A percentile compares a stretch with the other conserved stretches of the same genome.
Evolutionary conservation across 2,888 invertebrate genomes (phyloP).

Genomic region (Aporophyla nigra): DNA sequence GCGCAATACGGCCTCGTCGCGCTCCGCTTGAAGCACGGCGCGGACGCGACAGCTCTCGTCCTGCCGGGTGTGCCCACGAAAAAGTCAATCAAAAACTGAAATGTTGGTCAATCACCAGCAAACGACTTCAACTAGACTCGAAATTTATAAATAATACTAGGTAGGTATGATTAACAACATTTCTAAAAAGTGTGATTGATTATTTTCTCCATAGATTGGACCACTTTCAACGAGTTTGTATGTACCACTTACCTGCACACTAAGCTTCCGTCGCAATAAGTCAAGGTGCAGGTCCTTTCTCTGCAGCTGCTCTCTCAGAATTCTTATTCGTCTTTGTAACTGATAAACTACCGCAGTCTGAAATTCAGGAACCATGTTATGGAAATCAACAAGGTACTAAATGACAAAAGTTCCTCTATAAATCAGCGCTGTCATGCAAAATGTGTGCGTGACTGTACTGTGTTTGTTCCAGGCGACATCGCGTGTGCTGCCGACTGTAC

Average conservation of each 20-base stretch:
- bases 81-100: not conserved
- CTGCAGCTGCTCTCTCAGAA: constrained; percentile 97
- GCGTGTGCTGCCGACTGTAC: constrained; percentile 52
- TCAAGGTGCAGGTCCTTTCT: constrained; percentile 98
- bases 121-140: not conserved
- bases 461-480: constrained; percentile 43
- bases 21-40: constrained; percentile 91
- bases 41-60: constrained; percentile 88
- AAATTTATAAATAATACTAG: not conserved
- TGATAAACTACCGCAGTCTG: constrained; percentile 97
- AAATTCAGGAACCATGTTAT: constrained; percentile 56
- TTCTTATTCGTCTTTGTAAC: constrained; percentile 96
- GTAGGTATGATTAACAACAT: not conserved
- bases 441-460: constrained; percentile 52
- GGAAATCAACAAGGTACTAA: constrained; percentile 30
- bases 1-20: constrained; percentile 93
- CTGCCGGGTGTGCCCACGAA: constrained; percentile 62
- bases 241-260: constrained; percentile 92
- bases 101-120: not conserved
- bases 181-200: not conserved
- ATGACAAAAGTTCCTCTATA: constrained; percentile 46
- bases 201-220: too few species aligned
- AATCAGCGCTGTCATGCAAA: constrained; percentile 53
- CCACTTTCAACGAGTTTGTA: not conserved
- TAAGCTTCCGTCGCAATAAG: constrained; percentile 96